Percentiles rank a stretch among this genome's conserved stretches.
These are phyloP conservation scores for Criorhina ranunculi DNA, from an alignment of 2,888 invertebrate genomes.

Conservation along the genomic window DNA sequence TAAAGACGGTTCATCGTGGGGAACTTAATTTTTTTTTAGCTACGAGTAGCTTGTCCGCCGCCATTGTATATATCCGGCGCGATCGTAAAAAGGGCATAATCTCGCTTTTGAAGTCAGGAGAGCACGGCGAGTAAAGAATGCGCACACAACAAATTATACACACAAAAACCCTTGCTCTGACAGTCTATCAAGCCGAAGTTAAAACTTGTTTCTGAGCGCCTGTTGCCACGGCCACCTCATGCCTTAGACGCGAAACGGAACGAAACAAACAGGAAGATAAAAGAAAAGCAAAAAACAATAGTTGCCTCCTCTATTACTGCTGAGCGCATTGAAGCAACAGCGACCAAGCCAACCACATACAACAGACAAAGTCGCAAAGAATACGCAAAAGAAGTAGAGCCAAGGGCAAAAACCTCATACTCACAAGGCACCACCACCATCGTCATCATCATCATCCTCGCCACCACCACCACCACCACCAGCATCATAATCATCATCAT, in stretches of 20 bases:
- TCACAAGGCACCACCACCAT: conserved; percentile 45
- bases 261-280: conserved; percentile 26
- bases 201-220: conserved; percentile 62
- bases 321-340: conserved; percentile 9
- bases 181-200: conserved; percentile 1
- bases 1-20: conserved; percentile 35
- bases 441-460: conserved; percentile 29
- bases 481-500: conserved; percentile 8
- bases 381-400: conserved; percentile 73
- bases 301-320: conserved; percentile 4
- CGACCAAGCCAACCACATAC: conserved; percentile 39
- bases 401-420: conserved; percentile 78
- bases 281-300: conserved; percentile 47
- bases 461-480: conserved; percentile 29
- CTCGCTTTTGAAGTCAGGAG: conserved; percentile 37
- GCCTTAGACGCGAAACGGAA: conserved; percentile 41
- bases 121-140: conserved; percentile 47
- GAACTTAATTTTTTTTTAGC: conserved; percentile 20
- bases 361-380: conserved; percentile 38
- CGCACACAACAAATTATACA: conserved; percentile 31
- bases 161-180: not conserved
- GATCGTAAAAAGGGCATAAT: conserved; percentile 55
- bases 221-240: conserved; percentile 55
- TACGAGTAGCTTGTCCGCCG: conserved; percentile 32
- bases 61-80: conserved; percentile 40